Evolutionary conservation across 2,113 vertebrate genomes (phyloP), one percentile per base, ranked within the genome.

Genomic region (Notechis scutatus): DNA sequence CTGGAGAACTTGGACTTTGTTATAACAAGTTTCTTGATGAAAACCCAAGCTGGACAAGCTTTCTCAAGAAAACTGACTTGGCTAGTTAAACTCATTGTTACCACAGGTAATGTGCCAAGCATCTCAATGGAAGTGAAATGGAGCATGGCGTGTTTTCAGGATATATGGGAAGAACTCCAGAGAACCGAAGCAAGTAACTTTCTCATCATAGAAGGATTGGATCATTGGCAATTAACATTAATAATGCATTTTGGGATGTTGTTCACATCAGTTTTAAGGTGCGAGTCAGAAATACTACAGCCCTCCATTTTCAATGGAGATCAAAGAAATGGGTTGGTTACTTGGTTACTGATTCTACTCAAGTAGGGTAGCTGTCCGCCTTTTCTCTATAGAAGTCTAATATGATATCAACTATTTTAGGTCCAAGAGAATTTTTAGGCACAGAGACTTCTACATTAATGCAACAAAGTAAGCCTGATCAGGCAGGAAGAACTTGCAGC

Each of bases 71-170:
- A 61, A 39, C 24, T 87, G 45, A 54, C 88, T 61, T 59, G 56
- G n/a, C 23, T 57, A 52, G 85, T 39, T 5, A 42, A 57, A 20
- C 50, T 86, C 29, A 85, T 86, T 90, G 92, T 93, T 93, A 90
- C 54, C 56, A 24, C 57, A 90, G 89, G 92, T 81, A 90, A 18
- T 26, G 23, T 87, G 92, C 81, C 92, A 93, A 90, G 69, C 39
- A 85, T 24, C 69, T 61, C 69, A 90, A 88, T 85, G 69, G 52
- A 85, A 59, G 89, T 45, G 81, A 90, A 90, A 90, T 9, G 21
- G 55, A 86, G 81, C 74, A 90, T 64, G 45, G 81, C 5, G 24
- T 12, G 15, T 45, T 90, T 90, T 93, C 61, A 93, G 81, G 81
- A 47, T 56, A 20, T 24, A 61, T 26, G 34, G 88, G 56, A 86